Conservation (phyloP, 2,113 vertebrate species). For the Prunella himalayana region DNA sequence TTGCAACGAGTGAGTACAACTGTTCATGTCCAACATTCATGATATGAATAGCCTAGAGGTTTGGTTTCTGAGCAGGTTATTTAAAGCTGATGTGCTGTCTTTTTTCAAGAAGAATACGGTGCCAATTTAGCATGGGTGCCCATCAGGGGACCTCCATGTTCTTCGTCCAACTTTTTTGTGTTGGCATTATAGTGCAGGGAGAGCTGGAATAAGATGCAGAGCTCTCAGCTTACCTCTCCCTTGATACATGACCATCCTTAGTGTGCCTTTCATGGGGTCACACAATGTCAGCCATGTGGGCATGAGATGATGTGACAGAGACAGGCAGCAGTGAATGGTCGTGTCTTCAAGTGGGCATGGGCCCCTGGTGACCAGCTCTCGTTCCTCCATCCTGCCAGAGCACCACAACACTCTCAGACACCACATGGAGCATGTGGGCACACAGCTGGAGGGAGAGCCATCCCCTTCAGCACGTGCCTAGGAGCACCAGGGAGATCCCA, state of each 20-base stretch:
- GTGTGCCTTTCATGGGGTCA: background rate
- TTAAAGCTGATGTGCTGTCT: constrained; percentile 3
- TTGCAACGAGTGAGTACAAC: background rate
- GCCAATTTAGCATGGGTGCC: background rate
- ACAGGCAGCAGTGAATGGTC: background rate
- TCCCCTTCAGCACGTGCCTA: background rate
- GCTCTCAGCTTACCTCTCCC: constrained; percentile 28
- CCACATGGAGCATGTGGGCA: background rate
- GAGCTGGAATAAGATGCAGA: background rate
- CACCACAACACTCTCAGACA: background rate
- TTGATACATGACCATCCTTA: background rate
- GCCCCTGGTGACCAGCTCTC: background rate
- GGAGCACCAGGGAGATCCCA: background rate
- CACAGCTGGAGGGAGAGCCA: background rate
- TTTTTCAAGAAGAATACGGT: background rate
- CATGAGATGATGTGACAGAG: background rate
- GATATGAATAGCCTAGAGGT: constrained; percentile 24
- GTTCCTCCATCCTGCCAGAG: background rate
- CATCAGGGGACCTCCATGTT: background rate
- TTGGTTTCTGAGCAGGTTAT: constrained; percentile 34
- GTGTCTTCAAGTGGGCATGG: background rate
- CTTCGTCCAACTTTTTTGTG: background rate
- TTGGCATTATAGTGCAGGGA: background rate
- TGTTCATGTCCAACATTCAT: background rate
- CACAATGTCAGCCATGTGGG: background rate